Evolutionary conservation across 2,797 vertebrate genomes (phyloP).

Genomic region (Psittacula echo): DNA sequence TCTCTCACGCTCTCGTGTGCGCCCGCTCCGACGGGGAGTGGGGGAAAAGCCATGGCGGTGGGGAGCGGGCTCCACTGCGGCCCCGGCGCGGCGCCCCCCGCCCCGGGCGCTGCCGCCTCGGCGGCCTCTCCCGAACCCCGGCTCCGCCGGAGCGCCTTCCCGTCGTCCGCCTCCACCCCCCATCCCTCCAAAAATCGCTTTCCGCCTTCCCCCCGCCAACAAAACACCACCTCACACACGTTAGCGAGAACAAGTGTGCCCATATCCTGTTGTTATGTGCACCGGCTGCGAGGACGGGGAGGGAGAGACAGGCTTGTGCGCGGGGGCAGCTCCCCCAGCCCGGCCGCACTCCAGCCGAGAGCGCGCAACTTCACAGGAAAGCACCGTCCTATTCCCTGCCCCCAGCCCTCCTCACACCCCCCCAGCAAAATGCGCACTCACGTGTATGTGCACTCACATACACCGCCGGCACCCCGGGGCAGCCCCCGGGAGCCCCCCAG

Average conservation of each 20-base stretch:
- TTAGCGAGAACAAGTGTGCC: conserved; percentile 46
- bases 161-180: background rate
- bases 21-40: conserved; percentile 1
- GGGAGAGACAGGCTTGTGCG: background rate
- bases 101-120: background rate
- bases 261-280: conserved; percentile 41
- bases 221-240: background rate
- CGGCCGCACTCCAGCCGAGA: conserved; percentile 3
- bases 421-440: background rate
- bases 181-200: background rate
- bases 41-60: background rate
- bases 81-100: background rate
- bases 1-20: conserved; percentile 63
- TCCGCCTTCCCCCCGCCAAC: background rate
- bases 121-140: background rate
- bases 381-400: background rate
- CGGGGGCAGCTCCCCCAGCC: background rate
- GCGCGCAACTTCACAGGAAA: background rate
- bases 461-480: background rate
- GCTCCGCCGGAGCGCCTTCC: background rate
- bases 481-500: background rate
- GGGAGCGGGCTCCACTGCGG: background rate
- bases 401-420: background rate
- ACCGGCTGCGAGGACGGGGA: background rate
- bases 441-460: background rate